These are phyloP conservation scores for Aurelia aurita complex sp. Pacific DNA, from an alignment of 30 jellyfish, hydroid and myxozoan genomes.

Conservation along the genomic window DNA sequence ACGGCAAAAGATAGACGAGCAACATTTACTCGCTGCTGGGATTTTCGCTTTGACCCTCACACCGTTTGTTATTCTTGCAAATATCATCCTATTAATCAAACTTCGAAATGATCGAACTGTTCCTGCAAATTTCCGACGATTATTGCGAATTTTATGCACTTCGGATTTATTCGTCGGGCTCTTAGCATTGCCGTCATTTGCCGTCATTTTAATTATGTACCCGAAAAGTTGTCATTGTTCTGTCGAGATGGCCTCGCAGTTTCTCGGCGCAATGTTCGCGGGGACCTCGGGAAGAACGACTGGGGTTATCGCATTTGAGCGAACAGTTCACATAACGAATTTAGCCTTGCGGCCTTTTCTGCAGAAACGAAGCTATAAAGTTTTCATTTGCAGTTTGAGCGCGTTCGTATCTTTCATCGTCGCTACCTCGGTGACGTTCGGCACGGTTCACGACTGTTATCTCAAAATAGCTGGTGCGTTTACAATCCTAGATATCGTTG, in stretches of 20 bases:
- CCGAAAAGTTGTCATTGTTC: slow-evolving; percentile 44
- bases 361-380: slow-evolving; percentile 12
- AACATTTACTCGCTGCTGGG: slow-evolving; percentile 41
- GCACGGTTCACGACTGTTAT: slow-evolving; percentile 15
- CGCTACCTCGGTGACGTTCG: slow-evolving; percentile 56
- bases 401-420: slow-evolving; percentile 8
- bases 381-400: slow-evolving; percentile 19
- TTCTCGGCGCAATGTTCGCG: slow-evolving; percentile 46
- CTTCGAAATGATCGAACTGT: slow-evolving; percentile 17
- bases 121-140: slow-evolving; percentile 35
- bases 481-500: slow-evolving; percentile 40
- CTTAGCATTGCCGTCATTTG: slow-evolving; percentile 49
- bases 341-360: slow-evolving; percentile 1
- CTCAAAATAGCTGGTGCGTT: slow-evolving; percentile 24
- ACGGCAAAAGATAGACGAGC: slow-evolving; percentile 4
- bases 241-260: slow-evolving; percentile 67
- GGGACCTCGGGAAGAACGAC: slow-evolving; percentile 72
- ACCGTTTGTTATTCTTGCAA: slow-evolving; percentile 39
- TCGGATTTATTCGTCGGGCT: slow-evolving; percentile 64
- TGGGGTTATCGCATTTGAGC: slow-evolving; percentile 64
- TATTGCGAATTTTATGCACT: slow-evolving; percentile 33
- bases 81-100: slow-evolving; percentile 16
- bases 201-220: slow-evolving; percentile 8
- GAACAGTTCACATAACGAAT: slow-evolving; percentile 42
- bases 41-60: slow-evolving; percentile 26